These are phyloP conservation scores for Drosophila neocordata DNA, from an alignment of 1,140 invertebrate genomes.

Conservation along the genomic window DNA sequence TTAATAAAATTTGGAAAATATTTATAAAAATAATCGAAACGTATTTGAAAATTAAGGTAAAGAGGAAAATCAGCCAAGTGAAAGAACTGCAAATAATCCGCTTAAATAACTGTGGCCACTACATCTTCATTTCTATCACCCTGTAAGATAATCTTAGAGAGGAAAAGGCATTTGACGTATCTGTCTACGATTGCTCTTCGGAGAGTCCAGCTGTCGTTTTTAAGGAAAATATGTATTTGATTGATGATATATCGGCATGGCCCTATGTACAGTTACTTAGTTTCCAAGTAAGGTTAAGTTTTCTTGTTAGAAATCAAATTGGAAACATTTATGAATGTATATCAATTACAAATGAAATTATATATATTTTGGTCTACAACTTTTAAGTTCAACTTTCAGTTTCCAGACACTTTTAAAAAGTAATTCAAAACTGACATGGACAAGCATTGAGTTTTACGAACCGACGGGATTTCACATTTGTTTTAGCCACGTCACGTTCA, in stretches of 20 bases:
- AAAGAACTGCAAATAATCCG: constrained; percentile 67
- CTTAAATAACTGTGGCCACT: constrained; percentile 30
- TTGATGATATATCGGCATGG: neutral
- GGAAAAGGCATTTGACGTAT: neutral
- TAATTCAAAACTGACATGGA: too few species aligned
- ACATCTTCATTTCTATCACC: neutral
- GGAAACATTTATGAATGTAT: too few species aligned
- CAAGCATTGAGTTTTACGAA: too few species aligned
- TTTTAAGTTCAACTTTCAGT: too few species aligned
- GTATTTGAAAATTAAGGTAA: constrained; percentile 25
- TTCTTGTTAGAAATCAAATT: too few species aligned
- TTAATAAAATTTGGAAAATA: constrained; percentile 52
- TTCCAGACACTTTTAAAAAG: neutral
- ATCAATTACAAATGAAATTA: too few species aligned
- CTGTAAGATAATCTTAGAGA: neutral
- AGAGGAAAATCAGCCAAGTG: constrained; percentile 39
- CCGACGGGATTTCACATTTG: neutral
- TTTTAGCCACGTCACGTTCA: neutral
- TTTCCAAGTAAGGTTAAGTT: too few species aligned
- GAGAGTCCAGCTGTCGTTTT: constrained; percentile 1
- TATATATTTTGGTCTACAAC: too few species aligned
- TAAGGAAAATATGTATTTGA: neutral
- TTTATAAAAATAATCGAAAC: constrained; percentile 42
- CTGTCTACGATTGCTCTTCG: neutral
- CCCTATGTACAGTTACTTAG: too few species aligned